These are phyloP conservation scores for Furnarius figulus DNA, from an alignment of 2,113 vertebrate genomes.

Conservation along the genomic window DNA sequence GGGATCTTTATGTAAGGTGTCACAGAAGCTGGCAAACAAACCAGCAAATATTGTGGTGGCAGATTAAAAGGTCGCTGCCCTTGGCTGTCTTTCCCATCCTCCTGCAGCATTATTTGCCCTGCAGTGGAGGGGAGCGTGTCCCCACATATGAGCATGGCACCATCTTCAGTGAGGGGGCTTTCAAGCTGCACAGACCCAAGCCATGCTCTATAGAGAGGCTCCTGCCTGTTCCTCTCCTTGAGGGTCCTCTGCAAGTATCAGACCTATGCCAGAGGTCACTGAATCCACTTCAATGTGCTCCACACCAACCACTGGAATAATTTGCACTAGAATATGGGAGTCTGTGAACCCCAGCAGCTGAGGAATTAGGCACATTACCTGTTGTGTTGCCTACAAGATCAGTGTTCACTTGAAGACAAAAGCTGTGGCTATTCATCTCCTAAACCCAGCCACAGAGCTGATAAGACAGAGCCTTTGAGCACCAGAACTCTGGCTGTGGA, in stretches of 20 bases:
- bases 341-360: background rate
- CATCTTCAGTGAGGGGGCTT: background rate
- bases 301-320: background rate
- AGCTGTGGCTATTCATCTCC: background rate
- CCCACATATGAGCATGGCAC: fast-evolving
- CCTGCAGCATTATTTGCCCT: background rate
- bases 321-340: background rate
- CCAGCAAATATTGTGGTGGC: background rate
- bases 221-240: background rate
- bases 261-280: background rate
- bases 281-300: background rate
- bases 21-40: background rate
- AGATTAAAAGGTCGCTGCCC: background rate
- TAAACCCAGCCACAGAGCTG: background rate
- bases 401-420: background rate
- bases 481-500: background rate
- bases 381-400: background rate
- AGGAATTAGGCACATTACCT: background rate
- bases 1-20: background rate
- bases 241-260: background rate
- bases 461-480: background rate
- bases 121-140: background rate
- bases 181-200: background rate
- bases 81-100: background rate
- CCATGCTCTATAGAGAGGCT: background rate